Evolutionary conservation across 30 jellyfish, hydroid and myxozoan genomes (phyloP), one percentile per base, ranked within the genome.

Genomic region (Pelagia noctiluca): DNA sequence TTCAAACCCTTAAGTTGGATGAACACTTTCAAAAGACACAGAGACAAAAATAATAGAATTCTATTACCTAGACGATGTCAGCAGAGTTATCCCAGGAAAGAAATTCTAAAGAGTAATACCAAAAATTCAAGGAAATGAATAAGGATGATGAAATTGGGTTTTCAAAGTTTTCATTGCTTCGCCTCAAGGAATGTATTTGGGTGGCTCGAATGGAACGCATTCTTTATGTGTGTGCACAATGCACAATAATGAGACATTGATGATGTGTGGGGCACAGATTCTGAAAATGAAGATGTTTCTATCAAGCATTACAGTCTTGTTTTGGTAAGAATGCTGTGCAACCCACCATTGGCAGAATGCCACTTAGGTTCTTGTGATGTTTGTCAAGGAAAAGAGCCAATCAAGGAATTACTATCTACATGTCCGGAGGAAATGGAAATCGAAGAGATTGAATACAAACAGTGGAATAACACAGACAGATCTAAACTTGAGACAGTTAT

Each of bases 21-120:
- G 52, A 81, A n/a, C 78, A 3, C 78, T 65, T 52, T 57, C 46
- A 46, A 87, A 50, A 24, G 60, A 16, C 23, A 76, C 88, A 50
- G 88, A 33, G 32, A 36, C 28, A 31, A 38, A 18, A 1, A 78
- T 76, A 1, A 24, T 23, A 31, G 78, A 26, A 33, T 76, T 76
- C 38, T 76, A 13, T 57, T 2, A 50, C 63, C 33, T 25, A 16
- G 84, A 81, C 57, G 73, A 38, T 33, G 78, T 81, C 62, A 81
- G 92, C 21, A 53, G 92, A 65, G 54, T 35, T 65, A 50, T 81
- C 87, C 92, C 92, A 38, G 92, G 92, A 24, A 84, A 72, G 36
- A 84, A 57, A 69, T 76, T 34, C 37, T 71, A 63, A 80, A 42
- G 85, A 63, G 50, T 28, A 26, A 13, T 80, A 63, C n/a, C 85